Conservation (phyloP, 1,140 invertebrate genomes). For the Stegodyphus dumicola region DNA sequence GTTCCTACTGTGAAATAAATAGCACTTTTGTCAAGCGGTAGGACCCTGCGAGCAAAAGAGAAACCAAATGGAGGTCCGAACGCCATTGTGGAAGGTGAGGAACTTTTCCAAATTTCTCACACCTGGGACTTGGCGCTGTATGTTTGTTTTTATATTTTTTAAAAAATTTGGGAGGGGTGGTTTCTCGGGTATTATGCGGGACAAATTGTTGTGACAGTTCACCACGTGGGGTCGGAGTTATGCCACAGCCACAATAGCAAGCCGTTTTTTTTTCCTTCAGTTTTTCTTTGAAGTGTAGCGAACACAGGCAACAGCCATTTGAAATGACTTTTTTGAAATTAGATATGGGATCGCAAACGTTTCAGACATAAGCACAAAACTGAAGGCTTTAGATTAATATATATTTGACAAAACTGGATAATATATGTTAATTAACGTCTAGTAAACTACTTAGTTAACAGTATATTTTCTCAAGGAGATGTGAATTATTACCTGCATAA, state of each 20-base stretch:
- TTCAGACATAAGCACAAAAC: no score
- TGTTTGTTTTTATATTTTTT: constrained; percentile 52
- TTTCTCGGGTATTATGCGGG: constrained; percentile 42
- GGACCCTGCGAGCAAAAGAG: neutral
- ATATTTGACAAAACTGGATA: no score
- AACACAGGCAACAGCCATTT: no score
- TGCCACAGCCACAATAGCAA: constrained; percentile 25
- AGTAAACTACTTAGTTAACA: no score
- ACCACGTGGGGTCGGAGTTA: constrained; percentile 46
- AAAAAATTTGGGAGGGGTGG: constrained; percentile 25
- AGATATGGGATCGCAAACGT: no score
- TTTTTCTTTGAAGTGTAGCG: no score
- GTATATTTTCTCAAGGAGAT: no score
- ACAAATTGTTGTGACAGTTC: constrained; percentile 58
- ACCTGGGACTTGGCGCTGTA: constrained; percentile 30
- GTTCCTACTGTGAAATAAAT: constrained; percentile 24
- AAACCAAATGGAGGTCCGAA: constrained; percentile 2
- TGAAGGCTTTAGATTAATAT: no score
- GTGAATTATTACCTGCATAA: no score
- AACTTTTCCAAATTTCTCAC: constrained; percentile 39
- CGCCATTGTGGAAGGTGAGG: constrained; percentile 1
- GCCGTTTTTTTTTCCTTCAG: neutral
- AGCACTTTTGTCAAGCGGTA: constrained; percentile 35
- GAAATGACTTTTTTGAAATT: no score
- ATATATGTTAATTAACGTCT: no score